Evolutionary conservation across 2,888 invertebrate species (phyloP).

Genomic region (Ypsolopha scabrella): DNA sequence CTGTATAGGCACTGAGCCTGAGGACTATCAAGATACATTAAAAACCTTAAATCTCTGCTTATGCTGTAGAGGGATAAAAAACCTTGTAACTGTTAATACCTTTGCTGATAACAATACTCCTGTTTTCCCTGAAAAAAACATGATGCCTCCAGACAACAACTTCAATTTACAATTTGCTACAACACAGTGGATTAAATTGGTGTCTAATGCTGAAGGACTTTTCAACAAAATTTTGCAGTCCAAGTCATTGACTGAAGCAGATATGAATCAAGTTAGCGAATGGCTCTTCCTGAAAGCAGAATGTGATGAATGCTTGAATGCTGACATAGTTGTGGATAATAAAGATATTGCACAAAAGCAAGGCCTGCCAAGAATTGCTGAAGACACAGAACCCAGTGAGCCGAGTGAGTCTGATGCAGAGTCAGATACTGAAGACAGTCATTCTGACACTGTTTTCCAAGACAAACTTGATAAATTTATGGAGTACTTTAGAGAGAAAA

Average conservation of each 20-base stretch:
- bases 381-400: slow-evolving; percentile 71
- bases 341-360: slow-evolving; percentile 53
- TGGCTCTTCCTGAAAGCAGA: slow-evolving; percentile 90
- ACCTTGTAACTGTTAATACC: slow-evolving; percentile 78
- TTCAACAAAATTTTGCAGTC: slow-evolving; percentile 80
- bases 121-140: slow-evolving; percentile 49
- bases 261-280: slow-evolving; percentile 80
- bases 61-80: slow-evolving; percentile 76
- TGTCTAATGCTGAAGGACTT: slow-evolving; percentile 87
- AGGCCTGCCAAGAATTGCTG: slow-evolving; percentile 59
- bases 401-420: slow-evolving; percentile 73
- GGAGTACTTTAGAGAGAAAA: slow-evolving; percentile 77
- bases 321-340: slow-evolving; percentile 59
- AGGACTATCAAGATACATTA: slow-evolving; percentile 76
- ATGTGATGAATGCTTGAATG: slow-evolving; percentile 84
- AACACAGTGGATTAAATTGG: slow-evolving; percentile 84
- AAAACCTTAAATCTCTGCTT: slow-evolving; percentile 76
- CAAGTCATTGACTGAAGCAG: slow-evolving; percentile 76
- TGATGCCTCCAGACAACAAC: slow-evolving; percentile 41
- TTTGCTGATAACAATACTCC: slow-evolving; percentile 75
- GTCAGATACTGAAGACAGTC: slow-evolving; percentile 69
- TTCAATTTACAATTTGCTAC: slow-evolving; percentile 88
- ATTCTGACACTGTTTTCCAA: slow-evolving; percentile 74
- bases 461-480: slow-evolving; percentile 80
- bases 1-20: slow-evolving; percentile 77